These are phyloP conservation scores for Epizoanthus stellaris DNA, from an alignment of 92 coral and sea anemone species.

Conservation along the genomic window DNA sequence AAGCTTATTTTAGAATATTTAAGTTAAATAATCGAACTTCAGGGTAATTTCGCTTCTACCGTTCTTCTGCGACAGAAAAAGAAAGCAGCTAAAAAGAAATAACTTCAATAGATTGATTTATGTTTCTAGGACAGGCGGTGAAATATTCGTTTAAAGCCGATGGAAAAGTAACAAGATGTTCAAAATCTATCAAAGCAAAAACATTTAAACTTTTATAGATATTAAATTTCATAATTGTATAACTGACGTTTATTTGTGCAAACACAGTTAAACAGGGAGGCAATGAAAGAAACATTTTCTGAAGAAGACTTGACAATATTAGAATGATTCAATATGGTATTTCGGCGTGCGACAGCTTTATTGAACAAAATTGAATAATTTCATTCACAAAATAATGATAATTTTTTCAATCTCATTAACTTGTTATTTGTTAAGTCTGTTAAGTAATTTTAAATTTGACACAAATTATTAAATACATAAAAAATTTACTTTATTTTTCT, in stretches of 20 bases:
- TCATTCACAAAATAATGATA: conserved; percentile 27
- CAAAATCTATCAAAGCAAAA: not conserved
- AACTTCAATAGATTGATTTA: too few species aligned
- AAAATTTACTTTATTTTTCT: conserved; percentile 11
- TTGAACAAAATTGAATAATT: conserved; percentile 18
- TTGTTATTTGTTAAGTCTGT: conserved; percentile 12
- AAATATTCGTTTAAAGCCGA: not conserved
- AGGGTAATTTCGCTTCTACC: not conserved
- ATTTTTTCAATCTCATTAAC: not conserved
- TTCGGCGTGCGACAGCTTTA: conserved; percentile 24
- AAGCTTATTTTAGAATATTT: conserved; percentile 21
- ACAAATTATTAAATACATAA: conserved; percentile 19
- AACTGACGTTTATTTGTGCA: conserved; percentile 37
- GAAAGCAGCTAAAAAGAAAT: too few species aligned
- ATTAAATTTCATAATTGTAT: conserved; percentile 21
- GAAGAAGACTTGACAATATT: conserved; percentile 6
- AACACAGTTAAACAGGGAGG: conserved; percentile 24
- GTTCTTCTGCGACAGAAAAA: not conserved
- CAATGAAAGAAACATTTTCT: not conserved
- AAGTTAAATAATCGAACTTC: not conserved
- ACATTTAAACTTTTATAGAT: not conserved
- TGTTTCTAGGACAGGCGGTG: not conserved
- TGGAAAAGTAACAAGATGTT: conserved; percentile 17
- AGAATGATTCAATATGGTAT: not conserved
- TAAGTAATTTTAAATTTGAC: conserved; percentile 25